Conservation (phyloP, 2,888 invertebrate genomes). For the Nymphalis polychloros region DNA sequence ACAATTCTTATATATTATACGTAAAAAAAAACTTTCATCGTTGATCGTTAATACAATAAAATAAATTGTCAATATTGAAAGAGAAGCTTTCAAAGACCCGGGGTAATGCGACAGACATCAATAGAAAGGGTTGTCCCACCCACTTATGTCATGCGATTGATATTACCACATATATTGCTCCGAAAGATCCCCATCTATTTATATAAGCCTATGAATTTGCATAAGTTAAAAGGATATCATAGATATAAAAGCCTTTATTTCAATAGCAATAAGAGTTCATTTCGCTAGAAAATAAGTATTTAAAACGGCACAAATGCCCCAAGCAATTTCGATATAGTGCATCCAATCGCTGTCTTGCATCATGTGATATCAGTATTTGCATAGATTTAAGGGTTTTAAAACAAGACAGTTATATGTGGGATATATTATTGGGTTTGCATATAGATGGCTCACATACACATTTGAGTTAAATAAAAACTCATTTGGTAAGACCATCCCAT, state of each 20-base stretch:
- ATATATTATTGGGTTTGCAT: too few relatives aligned
- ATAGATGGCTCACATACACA: too few relatives aligned
- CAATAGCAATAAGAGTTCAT: conserved; percentile 45
- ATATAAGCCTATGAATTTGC: conserved; percentile 48
- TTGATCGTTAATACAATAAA: conserved; percentile 13
- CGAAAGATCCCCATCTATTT: conserved; percentile 56
- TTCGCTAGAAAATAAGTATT: conserved; percentile 30
- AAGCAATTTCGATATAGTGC: conserved; percentile 40
- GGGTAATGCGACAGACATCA: conserved; percentile 59
- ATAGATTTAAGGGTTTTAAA: conserved; percentile 37
- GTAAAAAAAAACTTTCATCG: neutral
- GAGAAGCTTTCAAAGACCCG: neutral
- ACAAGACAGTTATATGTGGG: neutral
- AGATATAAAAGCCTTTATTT: conserved; percentile 43
- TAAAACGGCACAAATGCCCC: conserved; percentile 36
- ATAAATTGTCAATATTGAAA: conserved; percentile 13
- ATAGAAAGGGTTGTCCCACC: conserved; percentile 61
- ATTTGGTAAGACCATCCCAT: too few relatives aligned
- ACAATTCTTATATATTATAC: neutral
- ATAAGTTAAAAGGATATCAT: conserved; percentile 42
- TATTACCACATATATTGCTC: conserved; percentile 71
- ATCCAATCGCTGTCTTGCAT: conserved; percentile 42
- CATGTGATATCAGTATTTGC: conserved; percentile 39
- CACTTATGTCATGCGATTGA: conserved; percentile 68
- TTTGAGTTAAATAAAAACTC: too few relatives aligned